A percentile compares a stretch with the other conserved stretches of the same genome.
phyloP scores from a whole-genome alignment of 2,797 vertebrate genomes.

The Manis javanica region DNA sequence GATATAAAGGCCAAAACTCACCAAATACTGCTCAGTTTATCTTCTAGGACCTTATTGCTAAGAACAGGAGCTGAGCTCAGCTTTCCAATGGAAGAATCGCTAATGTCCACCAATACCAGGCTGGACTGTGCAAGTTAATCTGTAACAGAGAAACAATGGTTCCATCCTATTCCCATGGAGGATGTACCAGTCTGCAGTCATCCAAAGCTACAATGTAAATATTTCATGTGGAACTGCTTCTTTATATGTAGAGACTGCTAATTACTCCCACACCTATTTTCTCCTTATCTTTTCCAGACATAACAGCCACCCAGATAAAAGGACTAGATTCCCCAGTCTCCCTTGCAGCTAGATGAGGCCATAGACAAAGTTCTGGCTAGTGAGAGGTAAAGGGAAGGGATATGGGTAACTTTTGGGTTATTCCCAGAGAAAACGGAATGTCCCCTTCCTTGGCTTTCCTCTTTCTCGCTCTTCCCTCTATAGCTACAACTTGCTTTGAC shows the following conservation, averaged over 20 bases:
- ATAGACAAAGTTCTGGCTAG: slow-evolving; percentile 26
- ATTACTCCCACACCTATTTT: neutral
- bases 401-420: neutral
- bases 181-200: neutral
- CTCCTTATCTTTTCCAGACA: neutral
- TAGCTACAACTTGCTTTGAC: neutral
- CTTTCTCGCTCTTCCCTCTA: neutral
- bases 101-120: slow-evolving; percentile 92
- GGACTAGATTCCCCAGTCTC: neutral
- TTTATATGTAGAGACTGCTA: neutral
- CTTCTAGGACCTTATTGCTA: slow-evolving; percentile 89
- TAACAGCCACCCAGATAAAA: neutral
- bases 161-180: neutral
- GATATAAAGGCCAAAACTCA: slow-evolving; percentile 88
- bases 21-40: slow-evolving; percentile 88
- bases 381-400: neutral
- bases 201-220: neutral
- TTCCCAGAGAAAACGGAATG: neutral
- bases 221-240: neutral
- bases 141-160: slow-evolving; percentile 72
- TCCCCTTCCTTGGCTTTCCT: neutral
- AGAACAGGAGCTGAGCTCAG: slow-evolving; percentile 90
- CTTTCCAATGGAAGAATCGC: slow-evolving; percentile 90
- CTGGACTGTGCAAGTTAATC: slow-evolving; percentile 89
- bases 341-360: neutral